A percentile compares a stretch with the other conserved stretches of the same genome.
Evolutionary conservation across 1,140 invertebrate genomes (phyloP).

Genomic region (Asbolus verrucosus): DNA sequence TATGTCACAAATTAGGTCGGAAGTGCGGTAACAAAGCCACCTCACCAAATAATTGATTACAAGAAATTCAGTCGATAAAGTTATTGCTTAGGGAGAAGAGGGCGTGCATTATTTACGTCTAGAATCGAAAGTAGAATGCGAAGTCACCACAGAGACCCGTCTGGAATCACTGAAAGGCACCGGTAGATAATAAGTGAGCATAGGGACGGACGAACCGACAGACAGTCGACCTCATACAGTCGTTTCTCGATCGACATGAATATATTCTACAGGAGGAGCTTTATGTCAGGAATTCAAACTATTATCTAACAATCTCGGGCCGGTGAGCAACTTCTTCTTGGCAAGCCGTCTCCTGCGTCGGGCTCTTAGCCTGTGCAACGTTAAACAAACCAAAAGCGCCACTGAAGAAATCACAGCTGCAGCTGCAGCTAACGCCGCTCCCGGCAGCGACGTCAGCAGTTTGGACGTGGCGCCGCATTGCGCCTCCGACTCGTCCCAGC

Average conservation of each 20-base stretch:
- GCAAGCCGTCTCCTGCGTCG: conserved; percentile 66
- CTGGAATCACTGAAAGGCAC: conserved; percentile 61
- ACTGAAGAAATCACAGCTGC: conserved; percentile 70
- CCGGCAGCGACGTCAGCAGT: conserved; percentile 64
- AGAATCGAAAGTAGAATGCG: not conserved
- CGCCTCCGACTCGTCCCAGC: conserved; percentile 82
- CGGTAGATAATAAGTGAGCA: conserved; percentile 64
- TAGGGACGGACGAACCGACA: conserved; percentile 63
- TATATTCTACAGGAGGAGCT: conserved; percentile 88
- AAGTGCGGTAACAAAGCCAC: no score
- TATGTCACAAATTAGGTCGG: not conserved
- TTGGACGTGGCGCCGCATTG: conserved; percentile 73
- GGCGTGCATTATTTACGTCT: no score
- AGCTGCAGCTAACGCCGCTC: conserved; percentile 69
- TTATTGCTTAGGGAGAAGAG: no score
- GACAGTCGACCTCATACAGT: conserved; percentile 76
- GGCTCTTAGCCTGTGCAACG: conserved; percentile 61
- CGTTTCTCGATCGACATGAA: conserved; percentile 89
- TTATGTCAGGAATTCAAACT: conserved; percentile 79
- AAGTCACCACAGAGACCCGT: conserved; percentile 22
- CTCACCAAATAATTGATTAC: no score
- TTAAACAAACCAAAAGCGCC: conserved; percentile 68
- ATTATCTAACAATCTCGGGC: conserved; percentile 59
- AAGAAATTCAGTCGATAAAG: not conserved
- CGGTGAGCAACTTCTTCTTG: conserved; percentile 69